Evolutionary conservation across 2,797 vertebrate genomes (phyloP).

Genomic region (Orientallactaga sibirica): DNA sequence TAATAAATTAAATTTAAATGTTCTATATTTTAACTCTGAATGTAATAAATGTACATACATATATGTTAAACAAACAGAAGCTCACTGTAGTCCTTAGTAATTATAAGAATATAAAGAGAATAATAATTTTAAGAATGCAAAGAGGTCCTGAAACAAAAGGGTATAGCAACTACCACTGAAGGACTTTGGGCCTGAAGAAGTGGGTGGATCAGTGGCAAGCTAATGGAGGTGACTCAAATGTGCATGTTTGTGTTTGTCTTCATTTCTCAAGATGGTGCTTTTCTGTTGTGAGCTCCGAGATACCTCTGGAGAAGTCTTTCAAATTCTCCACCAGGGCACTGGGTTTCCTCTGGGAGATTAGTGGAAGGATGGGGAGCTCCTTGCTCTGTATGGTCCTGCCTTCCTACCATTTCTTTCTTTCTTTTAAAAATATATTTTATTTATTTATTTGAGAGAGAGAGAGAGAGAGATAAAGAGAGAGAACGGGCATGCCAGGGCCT

Average conservation of each 20-base stretch:
- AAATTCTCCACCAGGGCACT: neutral
- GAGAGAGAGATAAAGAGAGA: too few relatives aligned
- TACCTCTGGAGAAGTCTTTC: neutral
- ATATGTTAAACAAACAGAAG: neutral
- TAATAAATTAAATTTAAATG: conserved; percentile 39
- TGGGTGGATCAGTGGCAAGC: neutral
- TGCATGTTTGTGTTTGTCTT: neutral
- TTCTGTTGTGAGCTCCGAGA: neutral
- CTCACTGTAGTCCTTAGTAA: neutral
- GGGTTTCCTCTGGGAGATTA: neutral
- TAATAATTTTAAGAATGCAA: neutral
- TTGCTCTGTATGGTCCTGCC: neutral
- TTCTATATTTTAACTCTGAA: conserved; percentile 22
- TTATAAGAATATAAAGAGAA: neutral
- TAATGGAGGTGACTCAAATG: neutral
- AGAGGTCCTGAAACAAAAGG: neutral
- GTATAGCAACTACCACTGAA: neutral
- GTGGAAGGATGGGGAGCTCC: neutral
- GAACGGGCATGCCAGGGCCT: too few relatives aligned
- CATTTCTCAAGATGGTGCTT: neutral
- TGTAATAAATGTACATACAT: neutral
- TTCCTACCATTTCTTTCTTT: neutral
- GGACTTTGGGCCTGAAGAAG: neutral
- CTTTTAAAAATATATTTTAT: neutral
- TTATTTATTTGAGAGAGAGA: too few relatives aligned